phyloP scores from a whole-genome alignment of 1,140 invertebrate genomes.

The Ceratina australensis region DNA sequence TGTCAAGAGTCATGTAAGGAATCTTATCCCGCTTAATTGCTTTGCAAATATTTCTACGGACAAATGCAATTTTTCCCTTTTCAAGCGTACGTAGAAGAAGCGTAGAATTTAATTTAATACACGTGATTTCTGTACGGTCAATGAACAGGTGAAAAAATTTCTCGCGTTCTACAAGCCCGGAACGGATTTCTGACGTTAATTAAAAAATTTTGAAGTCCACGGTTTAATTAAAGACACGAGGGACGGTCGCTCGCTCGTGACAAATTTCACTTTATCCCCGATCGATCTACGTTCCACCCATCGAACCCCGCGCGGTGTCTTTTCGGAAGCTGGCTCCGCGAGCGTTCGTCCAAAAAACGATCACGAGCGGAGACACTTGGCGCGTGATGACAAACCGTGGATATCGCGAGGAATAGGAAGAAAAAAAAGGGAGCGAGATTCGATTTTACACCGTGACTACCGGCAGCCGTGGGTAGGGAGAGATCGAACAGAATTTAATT shows the following conservation, averaged over 20 bases:
- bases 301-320: not conserved
- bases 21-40: no score
- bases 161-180: not conserved
- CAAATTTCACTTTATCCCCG: not conserved
- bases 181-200: not conserved
- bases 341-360: not conserved
- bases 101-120: not conserved
- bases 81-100: no score
- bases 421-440: conserved; percentile 25
- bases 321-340: not conserved
- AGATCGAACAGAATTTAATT: conserved; percentile 48
- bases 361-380: not conserved
- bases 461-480: not conserved
- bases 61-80: no score
- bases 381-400: not conserved
- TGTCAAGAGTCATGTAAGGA: no score
- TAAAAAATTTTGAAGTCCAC: conserved; percentile 28
- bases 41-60: no score
- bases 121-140: not conserved
- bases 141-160: conserved; percentile 2
- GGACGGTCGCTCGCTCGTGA: not conserved
- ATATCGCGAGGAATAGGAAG: conserved; percentile 13
- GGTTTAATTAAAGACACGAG: conserved; percentile 21
- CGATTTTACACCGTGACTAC: conserved; percentile 13
- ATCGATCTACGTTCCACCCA: conserved; percentile 1